Conservation (phyloP, 2,113 vertebrate species). For the Lonchura striata region DNA sequence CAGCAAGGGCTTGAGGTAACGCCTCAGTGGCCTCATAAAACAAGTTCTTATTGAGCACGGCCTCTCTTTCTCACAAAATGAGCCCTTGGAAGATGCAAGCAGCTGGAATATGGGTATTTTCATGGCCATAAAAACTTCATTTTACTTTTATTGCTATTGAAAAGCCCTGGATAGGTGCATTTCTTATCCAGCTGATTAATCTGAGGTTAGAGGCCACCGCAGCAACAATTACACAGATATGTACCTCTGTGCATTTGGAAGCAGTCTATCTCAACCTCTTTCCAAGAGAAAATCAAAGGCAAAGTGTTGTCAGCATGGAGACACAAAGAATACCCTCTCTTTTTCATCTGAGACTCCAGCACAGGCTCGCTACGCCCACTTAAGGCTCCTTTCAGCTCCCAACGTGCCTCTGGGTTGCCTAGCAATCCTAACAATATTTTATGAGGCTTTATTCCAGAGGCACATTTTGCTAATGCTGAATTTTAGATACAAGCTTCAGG, state of each 20-base stretch:
- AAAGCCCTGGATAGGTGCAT: background rate
- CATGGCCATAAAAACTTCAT: background rate
- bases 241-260: background rate
- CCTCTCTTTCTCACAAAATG: background rate
- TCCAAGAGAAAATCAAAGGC: constrained; percentile 23
- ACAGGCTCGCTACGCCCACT: background rate
- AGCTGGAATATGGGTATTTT: constrained; percentile 35
- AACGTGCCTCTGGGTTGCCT: constrained; percentile 33
- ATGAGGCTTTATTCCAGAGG: constrained; percentile 13
- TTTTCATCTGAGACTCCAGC: background rate
- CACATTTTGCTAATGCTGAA: background rate
- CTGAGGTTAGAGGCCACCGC: background rate
- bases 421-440: constrained; percentile 52
- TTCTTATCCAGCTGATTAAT: constrained; percentile 15
- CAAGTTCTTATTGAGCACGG: background rate
- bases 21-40: constrained; percentile 6
- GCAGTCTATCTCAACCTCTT: background rate
- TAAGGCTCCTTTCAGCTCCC: constrained; percentile 32
- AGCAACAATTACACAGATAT: background rate
- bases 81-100: constrained; percentile 5
- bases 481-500: background rate
- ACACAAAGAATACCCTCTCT: constrained; percentile 24
- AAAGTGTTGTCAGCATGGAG: background rate
- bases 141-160: constrained; percentile 23
- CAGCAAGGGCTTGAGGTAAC: background rate